Conservation (phyloP, 2,797 vertebrate genomes). For the Peromyscus eremicus region DNA sequence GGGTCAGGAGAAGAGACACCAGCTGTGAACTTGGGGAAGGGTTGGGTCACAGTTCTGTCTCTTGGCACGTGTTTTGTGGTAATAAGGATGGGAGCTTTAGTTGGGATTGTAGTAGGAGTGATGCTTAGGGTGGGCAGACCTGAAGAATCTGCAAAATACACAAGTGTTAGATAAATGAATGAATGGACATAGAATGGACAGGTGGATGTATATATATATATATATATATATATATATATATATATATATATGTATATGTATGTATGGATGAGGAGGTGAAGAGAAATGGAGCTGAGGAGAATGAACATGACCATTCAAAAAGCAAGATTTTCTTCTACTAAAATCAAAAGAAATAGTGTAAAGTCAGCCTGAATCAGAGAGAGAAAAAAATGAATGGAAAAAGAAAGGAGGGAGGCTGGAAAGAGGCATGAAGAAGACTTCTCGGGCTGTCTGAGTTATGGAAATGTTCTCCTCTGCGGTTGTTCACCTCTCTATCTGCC, state of each 20-base stretch:
- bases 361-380: not conserved
- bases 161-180: not conserved
- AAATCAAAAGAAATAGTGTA: not conserved
- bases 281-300: not conserved
- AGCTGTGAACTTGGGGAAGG: not conserved
- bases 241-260: no score
- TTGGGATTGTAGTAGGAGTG: accelerated
- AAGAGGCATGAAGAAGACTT: not conserved
- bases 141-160: conserved; percentile 50
- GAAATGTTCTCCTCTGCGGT: not conserved
- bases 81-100: not conserved
- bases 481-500: no score
- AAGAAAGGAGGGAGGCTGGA: not conserved
- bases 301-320: not conserved
- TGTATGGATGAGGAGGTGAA: not conserved
- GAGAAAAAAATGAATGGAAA: no score
- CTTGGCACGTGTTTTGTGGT: not conserved
- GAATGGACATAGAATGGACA: no score
- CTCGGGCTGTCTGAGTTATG: not conserved
- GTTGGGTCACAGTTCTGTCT: not conserved
- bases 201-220: no score
- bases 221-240: no score
- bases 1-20: not conserved
- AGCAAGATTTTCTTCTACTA: conserved; percentile 22
- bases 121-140: accelerated